Base-by-base conservation (phyloP, 2,113 vertebrate species). In the Melanerpes formicivorus region DNA sequence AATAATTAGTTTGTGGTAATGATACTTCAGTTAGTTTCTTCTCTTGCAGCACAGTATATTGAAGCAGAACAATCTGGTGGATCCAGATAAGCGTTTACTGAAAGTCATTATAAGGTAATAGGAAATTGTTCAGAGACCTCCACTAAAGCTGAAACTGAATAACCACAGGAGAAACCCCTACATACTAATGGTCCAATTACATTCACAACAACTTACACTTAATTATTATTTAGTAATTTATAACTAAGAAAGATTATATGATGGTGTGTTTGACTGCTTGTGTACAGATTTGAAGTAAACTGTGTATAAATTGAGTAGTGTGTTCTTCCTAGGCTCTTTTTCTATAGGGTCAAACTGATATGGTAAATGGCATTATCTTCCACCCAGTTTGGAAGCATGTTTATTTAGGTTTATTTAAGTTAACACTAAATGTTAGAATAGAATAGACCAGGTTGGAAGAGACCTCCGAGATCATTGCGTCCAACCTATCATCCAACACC, bases 31-130 rank as follows among this genome's bases (percentile, higher is more conserved):
- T 60, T 76, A 58, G 37, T 82, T 88, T 34, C 59, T 62, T 77
- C 72, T 92, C 72, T 85, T 80, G 71, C 67, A 80, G 60, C 48
- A 64, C 22, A 48, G 42, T 54, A 29, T 64, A 48, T 54, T 89
- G 89, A 84, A 95, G 84, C 82, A 75, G 62, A 95, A 37, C 75
- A 93, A 74, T 95, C 92, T 96, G 95, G 48, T 83, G 95, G 89
- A 83, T 92, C 60, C 81, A 96, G 96, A 96, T 95, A 95, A 96
- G 89, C 69, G 78, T 78, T 94, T 91, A 77, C 79, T 83, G 69
- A 70, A 93, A 88, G 76, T 80, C 83, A 91, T 89, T 94, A 64
- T 86, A 82, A 89, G 60, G 65, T 89, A 93, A 95, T 50, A 48
- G 81, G 66, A 94, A 96, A 84, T 90, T 85, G 62, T 87, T 93